These are phyloP conservation scores for Xenotilapia leptura DNA, from an alignment of 2,113 vertebrate genomes.

Conservation along the genomic window DNA sequence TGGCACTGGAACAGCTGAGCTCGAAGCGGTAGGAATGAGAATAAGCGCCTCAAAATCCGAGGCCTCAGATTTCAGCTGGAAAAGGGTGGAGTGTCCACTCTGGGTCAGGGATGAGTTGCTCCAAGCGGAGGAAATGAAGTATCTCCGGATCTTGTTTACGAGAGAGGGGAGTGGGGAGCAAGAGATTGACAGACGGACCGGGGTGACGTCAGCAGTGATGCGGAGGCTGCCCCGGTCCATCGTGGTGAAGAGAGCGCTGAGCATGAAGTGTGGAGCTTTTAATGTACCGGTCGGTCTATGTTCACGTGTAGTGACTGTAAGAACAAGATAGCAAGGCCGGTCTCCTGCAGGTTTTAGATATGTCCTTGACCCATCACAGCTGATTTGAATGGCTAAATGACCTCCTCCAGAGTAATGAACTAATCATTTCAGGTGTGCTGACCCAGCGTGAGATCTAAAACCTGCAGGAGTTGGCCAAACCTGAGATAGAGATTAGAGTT, in stretches of 20 bases:
- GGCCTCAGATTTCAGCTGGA: not conserved
- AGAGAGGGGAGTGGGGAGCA: not conserved
- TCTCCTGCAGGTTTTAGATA: not conserved
- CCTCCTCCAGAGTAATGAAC: not conserved
- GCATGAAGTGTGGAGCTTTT: not conserved
- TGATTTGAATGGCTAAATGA: not conserved
- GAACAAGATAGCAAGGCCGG: not conserved
- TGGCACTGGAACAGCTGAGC: not conserved
- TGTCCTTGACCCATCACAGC: not conserved
- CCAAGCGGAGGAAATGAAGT: not conserved
- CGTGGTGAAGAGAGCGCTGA: not conserved
- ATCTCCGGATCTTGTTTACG: not conserved
- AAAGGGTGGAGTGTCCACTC: not conserved
- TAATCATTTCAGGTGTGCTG: not conserved
- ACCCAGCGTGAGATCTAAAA: not conserved
- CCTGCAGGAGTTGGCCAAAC: not conserved
- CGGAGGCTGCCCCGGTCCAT: not conserved
- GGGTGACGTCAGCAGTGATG: not conserved
- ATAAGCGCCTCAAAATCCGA: not conserved
- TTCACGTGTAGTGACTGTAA: not conserved
- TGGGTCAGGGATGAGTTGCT: not conserved
- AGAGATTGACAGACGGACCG: not conserved
- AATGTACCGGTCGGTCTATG: not conserved
- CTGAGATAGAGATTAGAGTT: not conserved
- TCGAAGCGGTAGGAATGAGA: not conserved